Evolutionary conservation across 2,888 invertebrate genomes (phyloP), one percentile per base, ranked within the genome.

Genomic region (Girardia tigrina): DNA sequence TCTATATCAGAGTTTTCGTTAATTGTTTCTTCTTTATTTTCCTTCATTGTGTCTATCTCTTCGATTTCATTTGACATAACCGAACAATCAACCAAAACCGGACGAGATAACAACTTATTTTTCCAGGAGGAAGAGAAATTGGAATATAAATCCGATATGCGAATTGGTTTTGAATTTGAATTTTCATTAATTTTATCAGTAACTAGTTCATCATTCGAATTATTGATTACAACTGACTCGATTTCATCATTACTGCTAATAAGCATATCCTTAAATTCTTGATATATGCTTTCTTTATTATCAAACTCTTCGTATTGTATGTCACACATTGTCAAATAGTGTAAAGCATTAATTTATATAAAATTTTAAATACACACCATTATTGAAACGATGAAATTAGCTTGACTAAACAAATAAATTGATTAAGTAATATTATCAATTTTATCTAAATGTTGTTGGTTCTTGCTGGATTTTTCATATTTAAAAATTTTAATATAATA

Each of bases 301-400:
- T 56, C 56, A 56, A 56, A 56, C 23, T 56, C 56, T 56, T 56
- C 56, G 56, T 56, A 56, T 56, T 56, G 20, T 20, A 56, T 56
- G 23, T 56, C 56, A 56, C 56, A 56, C 56, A 56, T 56, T 12
- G 23, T 56, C 23, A 56, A 56, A 56, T 56, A 8, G n/a, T 8
- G 4, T 12, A 56, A 56, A 20, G 23, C n/a, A 56, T 12, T 56
- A 20, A 56, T 56, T 56, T 56, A 56, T 56, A 56, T n/a, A 8
- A 56, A 56, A 56, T 56, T 56, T 56, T 56, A 56, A 56, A 56
- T 8, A 16, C 56, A 56, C 56, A 56, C 56, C 4, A 8, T 56
- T n/a, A n/a, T n/a, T n/a, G n/a, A n/a, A n/a, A n/a, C n/a, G n/a
- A n/a, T n/a, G n/a, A n/a, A n/a, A n/a, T n/a, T n/a, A n/a, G n/a